Percentiles rank a stretch among this genome's conserved stretches.
Conservation (phyloP, 2,113 vertebrate genomes). For the Agelaius phoeniceus region DNA sequence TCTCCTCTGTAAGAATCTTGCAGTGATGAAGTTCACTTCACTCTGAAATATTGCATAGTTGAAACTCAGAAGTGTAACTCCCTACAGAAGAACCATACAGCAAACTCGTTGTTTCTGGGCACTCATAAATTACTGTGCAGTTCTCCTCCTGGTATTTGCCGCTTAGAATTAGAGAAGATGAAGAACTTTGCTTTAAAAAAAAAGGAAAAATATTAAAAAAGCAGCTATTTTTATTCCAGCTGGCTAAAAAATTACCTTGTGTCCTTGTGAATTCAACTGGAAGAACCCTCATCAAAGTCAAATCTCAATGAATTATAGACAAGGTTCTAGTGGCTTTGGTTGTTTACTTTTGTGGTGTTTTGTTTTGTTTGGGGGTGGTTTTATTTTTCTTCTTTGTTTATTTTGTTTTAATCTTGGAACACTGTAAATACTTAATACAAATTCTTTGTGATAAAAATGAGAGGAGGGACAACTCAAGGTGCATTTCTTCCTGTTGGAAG, state of each 20-base stretch:
- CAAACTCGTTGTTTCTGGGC: neutral
- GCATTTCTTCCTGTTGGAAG: neutral
- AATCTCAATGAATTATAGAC: neutral
- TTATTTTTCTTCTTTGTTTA: neutral
- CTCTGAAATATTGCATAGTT: neutral
- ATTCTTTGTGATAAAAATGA: neutral
- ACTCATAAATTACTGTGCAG: neutral
- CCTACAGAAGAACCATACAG: neutral
- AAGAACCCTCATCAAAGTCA: neutral
- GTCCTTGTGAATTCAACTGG: neutral
- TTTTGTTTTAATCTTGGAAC: neutral
- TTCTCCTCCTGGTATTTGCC: neutral
- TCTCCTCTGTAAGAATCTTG: neutral
- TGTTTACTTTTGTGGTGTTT: neutral
- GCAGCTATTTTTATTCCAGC: neutral
- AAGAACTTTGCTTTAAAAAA: neutral
- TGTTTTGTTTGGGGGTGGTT: neutral
- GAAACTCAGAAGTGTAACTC: neutral
- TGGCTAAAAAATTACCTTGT: neutral
- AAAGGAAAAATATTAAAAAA: neutral
- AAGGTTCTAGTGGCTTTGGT: neutral
- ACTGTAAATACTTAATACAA: neutral
- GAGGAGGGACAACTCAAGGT: neutral
- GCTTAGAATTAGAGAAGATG: neutral
- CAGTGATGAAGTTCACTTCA: neutral